A percentile compares a stretch with the other conserved stretches of the same genome.
phyloP scores from a whole-genome alignment of 1,140 invertebrate genomes.

The Helicoverpa zea region DNA sequence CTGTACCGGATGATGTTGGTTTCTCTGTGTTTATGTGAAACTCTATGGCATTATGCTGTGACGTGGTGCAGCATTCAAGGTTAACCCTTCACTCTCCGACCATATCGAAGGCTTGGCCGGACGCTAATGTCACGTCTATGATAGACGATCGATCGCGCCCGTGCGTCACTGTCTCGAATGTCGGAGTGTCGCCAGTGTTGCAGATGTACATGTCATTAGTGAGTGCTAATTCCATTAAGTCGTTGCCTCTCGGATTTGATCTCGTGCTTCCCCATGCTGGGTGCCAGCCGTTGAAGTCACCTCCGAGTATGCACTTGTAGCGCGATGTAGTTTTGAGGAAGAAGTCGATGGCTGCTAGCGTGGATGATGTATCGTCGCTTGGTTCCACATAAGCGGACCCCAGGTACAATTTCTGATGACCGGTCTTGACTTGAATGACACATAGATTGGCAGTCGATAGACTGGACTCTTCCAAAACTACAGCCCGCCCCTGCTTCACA shows the following conservation, averaged over 20 bases:
- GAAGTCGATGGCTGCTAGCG: too few species aligned
- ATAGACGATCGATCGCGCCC: too few species aligned
- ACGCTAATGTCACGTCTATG: too few species aligned
- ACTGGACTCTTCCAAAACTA: too few species aligned
- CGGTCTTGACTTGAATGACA: not conserved
- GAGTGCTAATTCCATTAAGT: not conserved
- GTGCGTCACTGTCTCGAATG: too few species aligned
- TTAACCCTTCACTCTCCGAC: conserved; percentile 49
- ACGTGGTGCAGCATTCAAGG: conserved; percentile 26
- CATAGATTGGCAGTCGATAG: conserved; percentile 27
- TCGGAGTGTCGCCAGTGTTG: conserved; percentile 12
- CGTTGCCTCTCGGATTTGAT: not conserved
- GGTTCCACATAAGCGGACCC: conserved; percentile 47
- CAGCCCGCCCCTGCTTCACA: too few species aligned
- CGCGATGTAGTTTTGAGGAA: too few species aligned
- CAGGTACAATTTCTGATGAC: conserved; percentile 12
- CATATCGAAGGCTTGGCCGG: not conserved
- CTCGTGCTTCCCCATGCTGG: too few species aligned
- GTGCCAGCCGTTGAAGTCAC: too few species aligned
- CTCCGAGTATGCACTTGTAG: too few species aligned
- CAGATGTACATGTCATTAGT: conserved; percentile 26
- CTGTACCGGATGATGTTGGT: not conserved
- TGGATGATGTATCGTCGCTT: conserved; percentile 3
- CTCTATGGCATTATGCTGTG: conserved; percentile 2
- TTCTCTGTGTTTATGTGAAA: not conserved